phyloP scores from a whole-genome alignment of 1,140 invertebrate species.

The Hypothenemus hampei region DNA sequence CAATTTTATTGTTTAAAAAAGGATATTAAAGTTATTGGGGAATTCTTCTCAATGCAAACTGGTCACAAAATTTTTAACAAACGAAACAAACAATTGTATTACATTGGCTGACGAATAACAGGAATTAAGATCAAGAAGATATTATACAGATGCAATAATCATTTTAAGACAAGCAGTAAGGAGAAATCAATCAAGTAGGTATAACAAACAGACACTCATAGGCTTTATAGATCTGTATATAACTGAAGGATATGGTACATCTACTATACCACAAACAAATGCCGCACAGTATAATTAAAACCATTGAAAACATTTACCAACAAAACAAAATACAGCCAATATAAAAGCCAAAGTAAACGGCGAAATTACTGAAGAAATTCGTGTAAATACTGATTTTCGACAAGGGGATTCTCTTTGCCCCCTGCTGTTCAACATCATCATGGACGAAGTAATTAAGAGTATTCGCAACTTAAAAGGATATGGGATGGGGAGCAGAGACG shows the following conservation, averaged over 20 bases:
- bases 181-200: constrained; percentile 13
- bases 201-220: background rate
- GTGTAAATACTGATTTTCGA: constrained; percentile 6
- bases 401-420: constrained; percentile 11
- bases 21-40: constrained; percentile 1
- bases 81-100: background rate
- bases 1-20: constrained; percentile 6
- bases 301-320: constrained; percentile 6
- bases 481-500: constrained; percentile 3
- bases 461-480: background rate
- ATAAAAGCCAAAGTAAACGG: constrained; percentile 1
- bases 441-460: constrained; percentile 9
- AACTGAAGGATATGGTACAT: constrained; percentile 4
- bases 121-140: constrained; percentile 6
- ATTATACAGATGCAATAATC: constrained; percentile 15
- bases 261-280: constrained; percentile 14
- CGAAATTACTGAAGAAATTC: constrained; percentile 1
- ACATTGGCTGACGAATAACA: constrained; percentile 3
- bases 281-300: constrained; percentile 1
- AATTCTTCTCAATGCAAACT: constrained; percentile 2
- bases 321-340: background rate
- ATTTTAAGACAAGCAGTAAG: constrained; percentile 8
- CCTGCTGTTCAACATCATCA: constrained; percentile 12
- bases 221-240: constrained; percentile 1
- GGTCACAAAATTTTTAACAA: constrained; percentile 1